Evolutionary conservation across 2,888 invertebrate species (phyloP), one percentile per base, ranked within the genome.

Genomic region (Odontothrips loti): DNA sequence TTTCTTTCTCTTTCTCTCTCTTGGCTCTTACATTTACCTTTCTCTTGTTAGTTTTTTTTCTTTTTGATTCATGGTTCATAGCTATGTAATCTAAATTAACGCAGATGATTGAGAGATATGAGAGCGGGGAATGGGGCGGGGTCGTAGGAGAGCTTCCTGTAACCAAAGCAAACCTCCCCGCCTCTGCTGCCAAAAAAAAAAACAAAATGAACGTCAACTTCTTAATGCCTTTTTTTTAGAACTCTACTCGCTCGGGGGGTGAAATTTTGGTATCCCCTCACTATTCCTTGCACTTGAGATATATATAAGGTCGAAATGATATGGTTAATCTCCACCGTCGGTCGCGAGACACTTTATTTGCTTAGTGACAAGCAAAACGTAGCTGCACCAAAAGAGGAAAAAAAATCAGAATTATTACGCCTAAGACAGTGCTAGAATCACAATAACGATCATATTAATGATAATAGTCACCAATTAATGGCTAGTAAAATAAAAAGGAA

Each of bases 161-260:
- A 23, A 47, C 58, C 48, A 63, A 83, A 85, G 84, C 84, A 84
- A 84, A 68, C 68, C 68, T 63, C 78, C 78, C 81, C 68, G 80
- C 80, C 81, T 89, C 89, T 89, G 88, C 88, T 90, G 92, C 92
- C 90, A 90, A 90, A n/a, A n/a, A n/a, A n/a, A n/a, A n/a, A n/a
- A 93, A 93, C 92, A 92, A 92, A 93, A 93, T 93, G 93, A 93
- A 92, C 94, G 94, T 94, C 94, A 94, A 94, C 94, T 94, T 94
- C 94, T 94, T 91, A 90, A 29, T 82, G 79, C 78, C 75, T 80
- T 63, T 79, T 81, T 34, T 79, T 80, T 79, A 58, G 29, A n/a
- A 68, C 51, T 81, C 48, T 78, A 48, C 78, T 78, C 27, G 68
- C 51, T 47, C 29, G 27, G 79, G 29, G 47, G 29, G 63, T 29